Percentiles rank a stretch among this genome's conserved stretches.
Conservation (phyloP, 2,113 vertebrate genomes). For the Cygnus atratus region DNA sequence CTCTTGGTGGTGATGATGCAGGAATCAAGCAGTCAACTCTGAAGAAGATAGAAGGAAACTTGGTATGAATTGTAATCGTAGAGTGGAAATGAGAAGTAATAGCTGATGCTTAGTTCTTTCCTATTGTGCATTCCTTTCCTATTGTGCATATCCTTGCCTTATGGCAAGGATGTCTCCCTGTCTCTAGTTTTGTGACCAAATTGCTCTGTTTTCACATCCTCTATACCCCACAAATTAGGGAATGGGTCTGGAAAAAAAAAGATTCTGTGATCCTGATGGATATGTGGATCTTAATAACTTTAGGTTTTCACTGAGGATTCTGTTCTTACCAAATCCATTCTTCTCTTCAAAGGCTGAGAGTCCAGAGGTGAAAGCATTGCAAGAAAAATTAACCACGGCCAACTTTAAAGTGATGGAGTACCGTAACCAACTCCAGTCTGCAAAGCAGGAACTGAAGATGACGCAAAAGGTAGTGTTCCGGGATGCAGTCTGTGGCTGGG, state of each 20-base stretch:
- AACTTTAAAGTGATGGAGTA: slow-evolving; percentile 86
- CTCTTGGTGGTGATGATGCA: slow-evolving; percentile 30
- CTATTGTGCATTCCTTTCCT: neutral
- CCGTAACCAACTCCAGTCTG: slow-evolving; percentile 88
- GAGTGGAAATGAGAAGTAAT: neutral
- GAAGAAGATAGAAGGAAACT: slow-evolving; percentile 47
- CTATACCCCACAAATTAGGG: neutral
- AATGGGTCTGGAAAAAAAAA: neutral
- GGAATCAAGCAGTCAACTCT: slow-evolving; percentile 48
- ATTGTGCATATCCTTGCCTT: neutral
- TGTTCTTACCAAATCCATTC: neutral
- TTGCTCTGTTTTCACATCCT: neutral
- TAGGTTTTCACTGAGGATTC: neutral
- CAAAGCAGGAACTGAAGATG: slow-evolving; percentile 87
- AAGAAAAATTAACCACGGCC: slow-evolving; percentile 84
- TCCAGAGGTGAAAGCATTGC: slow-evolving; percentile 82
- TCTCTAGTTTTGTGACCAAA: neutral
- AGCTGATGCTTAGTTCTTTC: neutral
- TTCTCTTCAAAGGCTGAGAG: slow-evolving; percentile 69
- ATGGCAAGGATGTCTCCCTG: neutral
- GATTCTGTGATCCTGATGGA: neutral
- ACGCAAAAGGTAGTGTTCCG: slow-evolving; percentile 87
- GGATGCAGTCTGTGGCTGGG: neutral
- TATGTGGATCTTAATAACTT: neutral
- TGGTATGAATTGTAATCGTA: slow-evolving; percentile 56